Evolutionary conservation across 1,140 invertebrate species (phyloP).

Genomic region (Neodiprion pinetum): DNA sequence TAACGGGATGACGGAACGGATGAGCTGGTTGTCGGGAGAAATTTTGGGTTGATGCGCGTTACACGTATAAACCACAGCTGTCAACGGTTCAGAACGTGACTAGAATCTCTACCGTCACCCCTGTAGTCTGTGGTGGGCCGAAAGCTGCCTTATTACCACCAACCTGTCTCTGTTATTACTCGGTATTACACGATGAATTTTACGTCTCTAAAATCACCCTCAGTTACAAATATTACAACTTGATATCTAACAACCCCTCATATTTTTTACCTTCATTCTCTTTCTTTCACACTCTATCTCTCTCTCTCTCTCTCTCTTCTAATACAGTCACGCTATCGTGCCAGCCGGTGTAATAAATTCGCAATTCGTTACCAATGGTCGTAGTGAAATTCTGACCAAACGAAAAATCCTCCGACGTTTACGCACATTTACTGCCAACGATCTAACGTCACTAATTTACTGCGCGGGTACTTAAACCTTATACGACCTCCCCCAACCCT

Average conservation of each 20-base stretch:
- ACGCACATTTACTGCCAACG: no score
- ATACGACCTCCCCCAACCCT: no score
- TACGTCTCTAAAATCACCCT: background rate
- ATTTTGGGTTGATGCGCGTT: constrained; percentile 62
- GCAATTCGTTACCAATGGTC: no score
- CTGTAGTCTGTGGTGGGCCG: constrained; percentile 11
- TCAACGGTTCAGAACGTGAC: constrained; percentile 62
- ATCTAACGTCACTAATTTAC: no score
- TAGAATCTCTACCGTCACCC: constrained; percentile 51
- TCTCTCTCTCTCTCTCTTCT: no score
- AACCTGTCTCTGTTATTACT: background rate
- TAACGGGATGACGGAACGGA: constrained; percentile 53
- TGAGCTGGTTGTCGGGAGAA: constrained; percentile 52
- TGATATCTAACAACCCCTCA: background rate
- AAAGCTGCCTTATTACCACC: constrained; percentile 56
- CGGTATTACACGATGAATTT: background rate
- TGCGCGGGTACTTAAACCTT: no score
- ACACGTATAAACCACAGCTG: constrained; percentile 64
- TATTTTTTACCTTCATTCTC: no score
- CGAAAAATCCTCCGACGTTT: no score
- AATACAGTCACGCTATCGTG: no score
- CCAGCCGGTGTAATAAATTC: no score
- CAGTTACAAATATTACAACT: background rate
- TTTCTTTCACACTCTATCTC: no score
- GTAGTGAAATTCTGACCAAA: no score